Percentiles rank a stretch among this genome's conserved stretches.
phyloP scores from a whole-genome alignment of 2,888 invertebrate genomes.

The Aspidiotus destructor region DNA sequence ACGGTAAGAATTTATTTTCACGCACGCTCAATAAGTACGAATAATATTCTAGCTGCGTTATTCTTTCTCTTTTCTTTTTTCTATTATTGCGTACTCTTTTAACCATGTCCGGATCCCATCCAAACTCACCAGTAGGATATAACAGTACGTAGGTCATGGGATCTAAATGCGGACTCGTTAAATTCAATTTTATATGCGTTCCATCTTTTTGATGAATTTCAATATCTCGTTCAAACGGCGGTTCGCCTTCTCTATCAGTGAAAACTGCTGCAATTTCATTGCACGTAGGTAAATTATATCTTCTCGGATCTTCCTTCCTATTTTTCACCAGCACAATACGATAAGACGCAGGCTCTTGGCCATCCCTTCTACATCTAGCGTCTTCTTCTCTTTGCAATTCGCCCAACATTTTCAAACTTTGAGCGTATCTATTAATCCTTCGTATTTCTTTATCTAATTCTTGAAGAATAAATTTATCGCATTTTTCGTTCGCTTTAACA shows the following conservation, averaged over 20 bases:
- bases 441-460: not conserved
- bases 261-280: slow-evolving; percentile 2
- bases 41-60: not conserved
- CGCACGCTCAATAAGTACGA: not conserved
- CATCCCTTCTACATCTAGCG: not conserved
- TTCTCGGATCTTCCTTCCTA: not conserved
- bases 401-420: not conserved
- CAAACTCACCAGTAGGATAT: not conserved
- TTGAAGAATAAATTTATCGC: not conserved
- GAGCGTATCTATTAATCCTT: not conserved
- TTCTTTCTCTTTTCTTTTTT: not conserved
- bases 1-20: not conserved
- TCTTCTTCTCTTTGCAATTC: not conserved
- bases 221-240: not conserved
- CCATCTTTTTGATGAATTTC: not conserved
- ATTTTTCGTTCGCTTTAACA: not conserved
- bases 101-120: not conserved
- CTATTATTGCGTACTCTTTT: not conserved
- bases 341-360: not conserved
- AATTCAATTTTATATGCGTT: not conserved
- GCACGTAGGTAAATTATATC: not conserved
- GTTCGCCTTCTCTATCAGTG: not conserved
- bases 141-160: not conserved
- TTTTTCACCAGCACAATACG: not conserved
- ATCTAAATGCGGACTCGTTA: not conserved